Conservation (phyloP, 2,797 vertebrate species). For the Cryptoprocta ferox region DNA sequence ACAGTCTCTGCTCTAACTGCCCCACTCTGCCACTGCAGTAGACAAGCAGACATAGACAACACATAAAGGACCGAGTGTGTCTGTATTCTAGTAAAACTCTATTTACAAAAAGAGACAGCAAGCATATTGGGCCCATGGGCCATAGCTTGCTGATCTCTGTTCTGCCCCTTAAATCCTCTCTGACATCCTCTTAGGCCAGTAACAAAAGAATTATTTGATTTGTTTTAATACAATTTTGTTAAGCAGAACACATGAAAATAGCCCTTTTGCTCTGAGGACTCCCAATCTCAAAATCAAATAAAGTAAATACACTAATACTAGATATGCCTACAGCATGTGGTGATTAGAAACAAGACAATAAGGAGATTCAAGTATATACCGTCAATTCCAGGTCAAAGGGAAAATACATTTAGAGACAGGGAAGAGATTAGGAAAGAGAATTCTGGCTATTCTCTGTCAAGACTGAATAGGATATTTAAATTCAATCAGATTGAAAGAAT, state of each 20-base stretch:
- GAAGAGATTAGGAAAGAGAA: background rate
- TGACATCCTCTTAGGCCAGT: background rate
- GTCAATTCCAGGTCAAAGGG: background rate
- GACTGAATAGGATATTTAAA: background rate
- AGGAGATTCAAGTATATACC: background rate
- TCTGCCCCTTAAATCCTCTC: background rate
- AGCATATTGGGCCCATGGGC: background rate
- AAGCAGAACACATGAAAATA: background rate
- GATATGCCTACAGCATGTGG: background rate
- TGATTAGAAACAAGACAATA: slow-evolving; percentile 16
- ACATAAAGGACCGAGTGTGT: background rate
- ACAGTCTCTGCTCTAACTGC: background rate
- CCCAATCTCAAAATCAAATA: slow-evolving; percentile 28
- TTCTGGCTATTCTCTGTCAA: background rate
- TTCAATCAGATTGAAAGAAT: background rate
- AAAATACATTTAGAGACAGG: background rate
- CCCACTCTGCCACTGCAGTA: background rate
- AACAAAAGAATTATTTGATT: slow-evolving; percentile 31
- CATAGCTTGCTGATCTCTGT: background rate
- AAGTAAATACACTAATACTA: slow-evolving; percentile 17
- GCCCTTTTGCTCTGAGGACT: background rate
- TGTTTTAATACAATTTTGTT: slow-evolving; percentile 30
- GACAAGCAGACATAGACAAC: background rate
- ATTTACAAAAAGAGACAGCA: slow-evolving; percentile 41
- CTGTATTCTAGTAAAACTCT: slow-evolving; percentile 33